A percentile compares a stretch with the other conserved stretches of the same genome.
Evolutionary conservation across 92 coral and sea anemone genomes (phyloP).

Genomic region (Heteractis magnifica): DNA sequence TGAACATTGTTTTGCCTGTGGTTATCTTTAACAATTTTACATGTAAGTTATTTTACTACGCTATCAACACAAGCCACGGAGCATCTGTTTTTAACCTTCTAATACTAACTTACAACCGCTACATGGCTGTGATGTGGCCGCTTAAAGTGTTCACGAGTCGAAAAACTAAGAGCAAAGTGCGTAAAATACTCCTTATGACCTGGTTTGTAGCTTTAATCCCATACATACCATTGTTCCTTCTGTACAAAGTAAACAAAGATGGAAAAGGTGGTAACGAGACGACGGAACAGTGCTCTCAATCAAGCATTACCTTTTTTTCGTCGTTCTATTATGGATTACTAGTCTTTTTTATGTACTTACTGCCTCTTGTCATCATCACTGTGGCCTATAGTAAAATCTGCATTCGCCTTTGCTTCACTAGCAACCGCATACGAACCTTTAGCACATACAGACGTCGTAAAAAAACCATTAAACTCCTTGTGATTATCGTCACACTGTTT

Average conservation of each 20-base stretch:
- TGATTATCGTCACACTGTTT: conserved; percentile 23
- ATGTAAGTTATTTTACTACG: conserved; percentile 38
- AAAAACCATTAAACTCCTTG: conserved; percentile 19
- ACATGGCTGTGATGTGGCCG: conserved; percentile 35
- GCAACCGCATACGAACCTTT: background rate
- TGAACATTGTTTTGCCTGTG: conserved; percentile 15
- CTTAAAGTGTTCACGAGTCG: conserved; percentile 15
- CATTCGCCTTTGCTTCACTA: background rate
- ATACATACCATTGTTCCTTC: conserved; percentile 20
- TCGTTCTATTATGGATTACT: conserved; percentile 34
- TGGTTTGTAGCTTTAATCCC: conserved; percentile 29
- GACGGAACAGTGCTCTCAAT: conserved; percentile 5
- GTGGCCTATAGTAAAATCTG: conserved; percentile 28
- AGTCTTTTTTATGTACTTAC: conserved; percentile 22
- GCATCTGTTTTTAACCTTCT: conserved; percentile 36
- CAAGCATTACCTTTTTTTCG: background rate
- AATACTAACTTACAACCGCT: conserved; percentile 41
- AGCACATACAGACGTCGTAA: background rate
- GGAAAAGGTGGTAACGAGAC: background rate
- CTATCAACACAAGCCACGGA: conserved; percentile 35
- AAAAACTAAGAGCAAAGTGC: conserved; percentile 8
- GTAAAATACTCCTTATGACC: conserved; percentile 17
- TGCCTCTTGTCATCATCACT: conserved; percentile 20
- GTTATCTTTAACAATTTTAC: conserved; percentile 17
- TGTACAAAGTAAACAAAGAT: conserved; percentile 27